phyloP scores from a whole-genome alignment of 92 coral and sea anemone genomes.

The Porites divaricata region DNA sequence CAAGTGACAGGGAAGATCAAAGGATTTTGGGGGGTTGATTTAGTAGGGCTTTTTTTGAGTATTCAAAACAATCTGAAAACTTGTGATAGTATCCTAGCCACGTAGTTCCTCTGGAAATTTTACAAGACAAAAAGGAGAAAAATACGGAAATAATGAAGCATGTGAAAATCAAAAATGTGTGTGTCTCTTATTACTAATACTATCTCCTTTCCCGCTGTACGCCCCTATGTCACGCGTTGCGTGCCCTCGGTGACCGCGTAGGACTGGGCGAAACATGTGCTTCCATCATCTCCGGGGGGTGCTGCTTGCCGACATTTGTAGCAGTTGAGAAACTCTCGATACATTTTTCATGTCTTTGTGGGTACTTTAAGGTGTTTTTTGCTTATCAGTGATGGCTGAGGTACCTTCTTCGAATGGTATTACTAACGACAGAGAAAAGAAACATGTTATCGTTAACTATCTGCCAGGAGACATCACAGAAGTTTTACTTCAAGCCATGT shows the following conservation, averaged over 20 bases:
- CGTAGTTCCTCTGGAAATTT: too few species aligned
- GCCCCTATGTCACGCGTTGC: background rate
- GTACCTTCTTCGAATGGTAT: constrained; percentile 13
- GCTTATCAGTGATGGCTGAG: background rate
- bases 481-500: constrained; percentile 79
- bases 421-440: constrained; percentile 67
- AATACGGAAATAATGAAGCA: too few species aligned
- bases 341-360: background rate
- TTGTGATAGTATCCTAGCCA: too few species aligned
- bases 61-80: too few species aligned
- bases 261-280: constrained; percentile 38
- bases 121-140: too few species aligned
- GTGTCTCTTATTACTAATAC: too few species aligned
- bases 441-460: constrained; percentile 95
- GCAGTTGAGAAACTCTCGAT: background rate
- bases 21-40: too few species aligned
- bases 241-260: background rate
- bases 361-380: background rate
- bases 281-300: background rate
- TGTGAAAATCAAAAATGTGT: too few species aligned
- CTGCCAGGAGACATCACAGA: constrained; percentile 96
- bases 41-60: too few species aligned
- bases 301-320: background rate
- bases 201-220: too few species aligned
- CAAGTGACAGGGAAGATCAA: too few species aligned